Base-by-base conservation (phyloP, 1,140 invertebrate genomes). In the Acromyrmex charruanus region DNA sequence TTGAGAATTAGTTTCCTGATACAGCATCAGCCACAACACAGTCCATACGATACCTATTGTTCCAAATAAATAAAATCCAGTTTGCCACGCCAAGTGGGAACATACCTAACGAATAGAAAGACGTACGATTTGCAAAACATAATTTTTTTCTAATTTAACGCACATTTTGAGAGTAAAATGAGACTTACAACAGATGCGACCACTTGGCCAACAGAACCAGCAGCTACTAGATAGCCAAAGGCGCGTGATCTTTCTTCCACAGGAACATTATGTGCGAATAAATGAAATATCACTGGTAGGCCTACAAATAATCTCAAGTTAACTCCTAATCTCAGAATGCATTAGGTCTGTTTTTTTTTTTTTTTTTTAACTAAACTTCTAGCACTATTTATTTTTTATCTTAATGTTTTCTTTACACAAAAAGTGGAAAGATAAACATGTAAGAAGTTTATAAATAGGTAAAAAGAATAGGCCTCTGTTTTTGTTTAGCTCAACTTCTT, bases 281-380 rank as follows among this genome's bases (percentile, higher is more conserved):
- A 96, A 91, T 98, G 97, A 95, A 97, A 98, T 92, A 98, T 97
- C 65, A 97, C 97, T 21, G 97, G 97, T 74, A 98, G 95, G 91
- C 97, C 97, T 97, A 87, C 10, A 21, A 95, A 53, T 71, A 90
- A 51, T 51, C 12, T 16, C 14, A 51, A 14, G 14, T 51, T 51
- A 51, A 51, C 3, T 51, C 14, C 39, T 44, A 44, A 44, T 44
- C 39, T 44, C 10, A 44, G 10, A 44, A 44, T 44, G 10, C 9
- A 44, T 44, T 44, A 44, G 9, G 1, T 0, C 39, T 44, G 2
- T 44, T 44, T 7, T 44, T 10, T 44, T 10, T 44, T 44, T 44
- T 7, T 44, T 10, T 44, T 10, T 44, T 9, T 44, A 44, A 2
- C 39, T 44, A 10, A 44, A 44, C 2, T 44, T 44, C 39, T 12